Conservation (phyloP, 2,113 vertebrate genomes). For the Danio rerio region GRCz12tu NC_133193.1:15041501-15042000, state of each 20-base stretch:
- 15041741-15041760: neutral
- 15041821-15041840: slow-evolving; percentile 6
- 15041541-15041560: slow-evolving; percentile 19
- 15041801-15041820: slow-evolving; percentile 37
- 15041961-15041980: slow-evolving; percentile 2
- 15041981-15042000: slow-evolving; percentile 36
- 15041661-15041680: neutral
- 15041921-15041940: slow-evolving; percentile 3
- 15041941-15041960: neutral
- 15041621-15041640: slow-evolving; percentile 16
- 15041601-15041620: slow-evolving; percentile 15
- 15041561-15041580: slow-evolving; percentile 47
- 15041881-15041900: neutral
- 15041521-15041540: slow-evolving; percentile 46
- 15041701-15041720: neutral
- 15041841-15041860: neutral
- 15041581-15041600: slow-evolving; percentile 47
- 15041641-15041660: neutral
- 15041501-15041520: slow-evolving; percentile 53
- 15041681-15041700: neutral
- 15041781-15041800: slow-evolving; percentile 16
- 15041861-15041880: neutral
- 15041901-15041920: slow-evolving; percentile 13
- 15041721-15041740: slow-evolving; percentile 4
- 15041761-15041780: slow-evolving; percentile 20